A percentile compares a stretch with the other conserved stretches of the same genome.
phyloP scores from a whole-genome alignment of 2,113 vertebrate species.

The Phrynocephalus versicolor region DNA sequence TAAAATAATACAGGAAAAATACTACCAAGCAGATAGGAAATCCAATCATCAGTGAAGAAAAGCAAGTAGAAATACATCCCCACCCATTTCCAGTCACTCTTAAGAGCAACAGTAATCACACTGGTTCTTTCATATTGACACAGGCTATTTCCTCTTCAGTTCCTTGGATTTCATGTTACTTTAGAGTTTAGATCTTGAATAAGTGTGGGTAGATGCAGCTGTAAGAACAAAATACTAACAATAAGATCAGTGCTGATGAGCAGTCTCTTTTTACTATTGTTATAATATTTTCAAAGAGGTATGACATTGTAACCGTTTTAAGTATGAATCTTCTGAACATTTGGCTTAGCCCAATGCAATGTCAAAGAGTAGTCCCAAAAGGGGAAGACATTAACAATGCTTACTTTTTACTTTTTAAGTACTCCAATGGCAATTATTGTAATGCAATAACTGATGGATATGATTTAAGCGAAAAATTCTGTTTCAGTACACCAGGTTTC shows the following conservation, averaged over 20 bases:
- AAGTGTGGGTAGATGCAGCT: neutral
- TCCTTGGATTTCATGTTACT: neutral
- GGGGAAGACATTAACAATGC: neutral
- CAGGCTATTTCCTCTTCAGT: neutral
- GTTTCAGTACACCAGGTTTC: neutral
- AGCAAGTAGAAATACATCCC: neutral
- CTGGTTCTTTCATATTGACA: neutral
- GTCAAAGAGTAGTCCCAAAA: no score
- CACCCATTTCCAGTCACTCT: neutral
- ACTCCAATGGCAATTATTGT: neutral
- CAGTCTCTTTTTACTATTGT: neutral
- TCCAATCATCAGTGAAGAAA: neutral
- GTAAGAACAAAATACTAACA: neutral
- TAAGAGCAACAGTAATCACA: neutral
- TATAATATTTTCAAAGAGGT: neutral
- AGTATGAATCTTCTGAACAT: neutral
- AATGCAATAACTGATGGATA: neutral
- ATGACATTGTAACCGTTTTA: neutral
- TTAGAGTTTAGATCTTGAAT: neutral
- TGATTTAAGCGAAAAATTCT: neutral
- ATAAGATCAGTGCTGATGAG: neutral
- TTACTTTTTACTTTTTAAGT: neutral
- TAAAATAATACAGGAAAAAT: neutral
- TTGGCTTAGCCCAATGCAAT: neutral
- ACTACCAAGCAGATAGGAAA: neutral